A percentile compares a stretch with the other conserved stretches of the same genome.
These are phyloP conservation scores for Emydoidea blandingii DNA, from an alignment of 2,797 vertebrate genomes.

Conservation along the genomic window DNA sequence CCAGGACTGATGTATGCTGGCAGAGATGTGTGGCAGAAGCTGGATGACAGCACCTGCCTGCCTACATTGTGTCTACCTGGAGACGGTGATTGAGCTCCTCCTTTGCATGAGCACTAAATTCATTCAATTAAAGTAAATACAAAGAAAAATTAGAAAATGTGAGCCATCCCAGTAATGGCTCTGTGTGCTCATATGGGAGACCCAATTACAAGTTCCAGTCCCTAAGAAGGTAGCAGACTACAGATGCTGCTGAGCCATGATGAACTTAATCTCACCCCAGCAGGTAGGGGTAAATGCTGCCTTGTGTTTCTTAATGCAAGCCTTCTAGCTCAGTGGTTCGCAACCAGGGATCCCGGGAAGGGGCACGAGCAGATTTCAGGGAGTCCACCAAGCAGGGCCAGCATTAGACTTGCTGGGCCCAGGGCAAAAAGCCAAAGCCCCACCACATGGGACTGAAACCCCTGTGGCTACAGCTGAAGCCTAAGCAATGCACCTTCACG, in stretches of 20 bases:
- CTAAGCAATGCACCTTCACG: too few relatives aligned
- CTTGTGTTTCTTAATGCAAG: background rate
- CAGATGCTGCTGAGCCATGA: background rate
- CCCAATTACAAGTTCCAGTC: background rate
- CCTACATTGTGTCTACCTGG: background rate
- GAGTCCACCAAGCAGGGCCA: too few relatives aligned
- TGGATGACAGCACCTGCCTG: background rate
- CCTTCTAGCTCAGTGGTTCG: too few relatives aligned
- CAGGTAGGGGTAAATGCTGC: background rate
- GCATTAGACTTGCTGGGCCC: too few relatives aligned
- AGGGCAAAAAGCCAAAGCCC: too few relatives aligned
- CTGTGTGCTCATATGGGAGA: background rate
- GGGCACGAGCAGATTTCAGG: too few relatives aligned
- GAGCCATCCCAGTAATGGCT: rapidly evolving
- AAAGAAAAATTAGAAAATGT: background rate
- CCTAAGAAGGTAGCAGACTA: background rate
- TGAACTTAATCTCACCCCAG: background rate
- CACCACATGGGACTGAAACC: too few relatives aligned
- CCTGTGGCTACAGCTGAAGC: too few relatives aligned
- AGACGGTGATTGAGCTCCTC: rapidly evolving
- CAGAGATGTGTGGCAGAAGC: rapidly evolving
- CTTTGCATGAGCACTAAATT: background rate
- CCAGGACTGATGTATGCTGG: background rate
- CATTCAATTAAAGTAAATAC: background rate
- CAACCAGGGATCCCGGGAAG: too few relatives aligned